Evolutionary conservation across 2,888 invertebrate genomes (phyloP).

Genomic region (Congeria kusceri): DNA sequence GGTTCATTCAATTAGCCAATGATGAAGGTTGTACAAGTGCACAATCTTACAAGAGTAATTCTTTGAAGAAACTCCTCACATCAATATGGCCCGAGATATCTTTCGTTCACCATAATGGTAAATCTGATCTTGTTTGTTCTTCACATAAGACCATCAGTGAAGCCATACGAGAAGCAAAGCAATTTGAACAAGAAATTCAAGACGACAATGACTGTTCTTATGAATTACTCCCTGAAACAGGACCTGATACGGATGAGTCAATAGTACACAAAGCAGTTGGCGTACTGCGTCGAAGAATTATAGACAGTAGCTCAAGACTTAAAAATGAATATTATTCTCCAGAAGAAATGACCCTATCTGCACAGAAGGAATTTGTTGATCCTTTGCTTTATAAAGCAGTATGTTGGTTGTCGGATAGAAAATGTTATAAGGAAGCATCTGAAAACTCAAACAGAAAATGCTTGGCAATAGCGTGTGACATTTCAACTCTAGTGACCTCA

Average conservation of each 20-base stretch:
- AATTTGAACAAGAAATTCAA: not conserved
- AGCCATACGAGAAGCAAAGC: not conserved
- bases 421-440: not conserved
- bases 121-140: conserved; percentile 6
- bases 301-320: not conserved
- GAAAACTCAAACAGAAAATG: not conserved
- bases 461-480: conserved; percentile 7
- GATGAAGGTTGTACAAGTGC: too few relatives aligned
- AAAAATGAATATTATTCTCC: conserved; percentile 18
- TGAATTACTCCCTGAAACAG: not conserved
- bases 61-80: too few relatives aligned
- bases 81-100: conserved; percentile 4
- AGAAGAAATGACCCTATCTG: conserved; percentile 11
- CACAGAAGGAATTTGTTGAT: conserved; percentile 19
- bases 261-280: conserved; percentile 2
- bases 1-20: too few relatives aligned
- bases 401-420: conserved; percentile 11
- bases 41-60: too few relatives aligned
- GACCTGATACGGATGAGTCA: not conserved
- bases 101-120: conserved; percentile 2
- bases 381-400: conserved; percentile 11
- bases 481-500: conserved; percentile 13
- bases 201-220: not conserved
- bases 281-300: not conserved
- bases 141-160: not conserved